These are phyloP conservation scores for Gambelia wislizenii DNA, from an alignment of 2,797 vertebrate species.

Conservation along the genomic window DNA sequence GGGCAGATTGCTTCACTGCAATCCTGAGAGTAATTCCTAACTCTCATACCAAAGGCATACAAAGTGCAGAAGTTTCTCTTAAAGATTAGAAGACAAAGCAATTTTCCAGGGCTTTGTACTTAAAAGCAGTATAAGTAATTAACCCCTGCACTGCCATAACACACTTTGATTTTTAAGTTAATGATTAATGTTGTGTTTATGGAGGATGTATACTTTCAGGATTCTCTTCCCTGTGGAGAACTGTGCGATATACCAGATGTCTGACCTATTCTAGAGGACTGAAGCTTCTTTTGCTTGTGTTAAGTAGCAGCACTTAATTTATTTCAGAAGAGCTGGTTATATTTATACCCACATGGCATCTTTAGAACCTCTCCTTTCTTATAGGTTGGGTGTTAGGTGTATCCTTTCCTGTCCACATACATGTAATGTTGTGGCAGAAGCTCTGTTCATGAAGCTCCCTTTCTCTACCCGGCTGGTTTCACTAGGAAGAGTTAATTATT, in stretches of 20 bases:
- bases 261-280: not conserved
- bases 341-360: not conserved
- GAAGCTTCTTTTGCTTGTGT: not conserved
- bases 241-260: conserved; percentile 1
- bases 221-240: not conserved
- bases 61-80: not conserved
- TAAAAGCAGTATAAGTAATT: conserved; percentile 8
- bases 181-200: conserved; percentile 19
- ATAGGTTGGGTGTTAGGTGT: not conserved
- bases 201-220: not conserved
- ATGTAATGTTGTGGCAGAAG: not conserved
- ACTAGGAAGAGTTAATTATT: conserved; percentile 2
- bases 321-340: not conserved
- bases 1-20: not conserved
- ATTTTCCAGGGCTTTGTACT: conserved; percentile 7
- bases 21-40: not conserved
- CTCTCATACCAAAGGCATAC: not conserved
- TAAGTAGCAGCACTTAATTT: not conserved
- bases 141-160: not conserved
- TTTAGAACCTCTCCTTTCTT: not conserved
- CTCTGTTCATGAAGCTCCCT: not conserved
- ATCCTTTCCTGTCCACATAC: not conserved
- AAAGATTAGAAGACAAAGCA: not conserved
- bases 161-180: not conserved
- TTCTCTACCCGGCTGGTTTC: conserved; percentile 11